These are phyloP conservation scores for Pungitius pungitius DNA, from an alignment of 2,113 vertebrate species.

Conservation along the genomic window DNA sequence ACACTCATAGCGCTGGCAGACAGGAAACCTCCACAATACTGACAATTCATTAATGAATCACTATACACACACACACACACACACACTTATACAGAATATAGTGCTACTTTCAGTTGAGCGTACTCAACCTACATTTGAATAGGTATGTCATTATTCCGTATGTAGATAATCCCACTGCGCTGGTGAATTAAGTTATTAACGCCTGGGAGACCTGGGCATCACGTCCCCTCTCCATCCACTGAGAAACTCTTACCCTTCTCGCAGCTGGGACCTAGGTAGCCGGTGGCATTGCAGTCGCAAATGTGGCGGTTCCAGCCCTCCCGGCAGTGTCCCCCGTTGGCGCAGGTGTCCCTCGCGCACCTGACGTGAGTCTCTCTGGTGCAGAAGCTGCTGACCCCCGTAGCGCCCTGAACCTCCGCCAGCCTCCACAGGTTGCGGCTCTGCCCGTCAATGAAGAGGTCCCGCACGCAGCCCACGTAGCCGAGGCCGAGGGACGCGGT, in stretches of 20 bases:
- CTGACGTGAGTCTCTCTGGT: slow-evolving; percentile 87
- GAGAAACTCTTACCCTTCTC: slow-evolving; percentile 83
- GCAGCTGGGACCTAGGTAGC: slow-evolving; percentile 87
- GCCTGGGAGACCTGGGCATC: slow-evolving; percentile 6
- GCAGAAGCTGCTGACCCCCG: slow-evolving; percentile 87
- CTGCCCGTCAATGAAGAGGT: slow-evolving; percentile 92
- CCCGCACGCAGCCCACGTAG: slow-evolving; percentile 91
- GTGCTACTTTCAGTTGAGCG: not conserved
- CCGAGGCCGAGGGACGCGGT: slow-evolving; percentile 87
- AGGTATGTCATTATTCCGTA: slow-evolving; percentile 15
- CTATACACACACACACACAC: not conserved
- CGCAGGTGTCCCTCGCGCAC: slow-evolving; percentile 85
- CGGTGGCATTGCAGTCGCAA: slow-evolving; percentile 90
- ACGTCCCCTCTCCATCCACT: slow-evolving; percentile 11
- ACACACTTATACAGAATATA: not conserved
- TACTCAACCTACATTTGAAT: slow-evolving; percentile 31
- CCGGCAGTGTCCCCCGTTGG: slow-evolving; percentile 84
- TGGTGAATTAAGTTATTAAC: slow-evolving; percentile 41
- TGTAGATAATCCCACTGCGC: slow-evolving; percentile 8
- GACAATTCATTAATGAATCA: slow-evolving; percentile 58
- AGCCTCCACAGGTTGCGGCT: slow-evolving; percentile 88
- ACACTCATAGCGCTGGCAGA: slow-evolving; percentile 38
- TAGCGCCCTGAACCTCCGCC: slow-evolving; percentile 84
- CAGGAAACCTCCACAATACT: slow-evolving; percentile 13
- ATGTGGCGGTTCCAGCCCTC: slow-evolving; percentile 95